These are phyloP conservation scores for Scomber scombrus DNA, from an alignment of 2,113 vertebrate genomes.

Conservation along the genomic window DNA sequence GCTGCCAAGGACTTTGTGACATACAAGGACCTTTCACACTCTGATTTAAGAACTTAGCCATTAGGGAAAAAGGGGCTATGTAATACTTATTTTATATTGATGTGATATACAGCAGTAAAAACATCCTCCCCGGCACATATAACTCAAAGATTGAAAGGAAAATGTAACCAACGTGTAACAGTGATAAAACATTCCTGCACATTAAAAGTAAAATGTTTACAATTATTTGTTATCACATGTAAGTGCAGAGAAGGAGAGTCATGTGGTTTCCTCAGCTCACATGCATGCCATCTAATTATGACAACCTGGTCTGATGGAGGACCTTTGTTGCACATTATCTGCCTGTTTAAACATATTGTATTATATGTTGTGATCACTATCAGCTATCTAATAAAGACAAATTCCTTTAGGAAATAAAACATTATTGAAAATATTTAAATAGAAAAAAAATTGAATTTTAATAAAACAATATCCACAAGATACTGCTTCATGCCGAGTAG, in stretches of 20 bases:
- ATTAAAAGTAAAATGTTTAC: neutral
- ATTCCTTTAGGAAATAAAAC: no score
- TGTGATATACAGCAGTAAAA: neutral
- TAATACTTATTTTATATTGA: conserved; percentile 8
- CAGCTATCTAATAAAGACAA: no score
- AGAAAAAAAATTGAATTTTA: neutral
- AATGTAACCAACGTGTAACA: neutral
- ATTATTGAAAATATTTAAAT: no score
- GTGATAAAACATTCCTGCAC: neutral
- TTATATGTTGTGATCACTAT: no score
- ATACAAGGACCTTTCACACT: conserved; percentile 24
- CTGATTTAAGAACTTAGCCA: conserved; percentile 7
- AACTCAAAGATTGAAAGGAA: neutral
- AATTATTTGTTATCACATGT: neutral
- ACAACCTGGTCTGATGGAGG: neutral
- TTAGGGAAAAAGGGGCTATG: conserved; percentile 21
- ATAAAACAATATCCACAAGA: neutral
- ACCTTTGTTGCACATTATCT: no score
- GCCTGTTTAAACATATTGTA: no score
- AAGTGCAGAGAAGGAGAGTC: neutral
- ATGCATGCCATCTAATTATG: no score
- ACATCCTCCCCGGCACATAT: neutral
- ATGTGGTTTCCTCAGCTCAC: no score
- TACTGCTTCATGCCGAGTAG: neutral
- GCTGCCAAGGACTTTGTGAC: conserved; percentile 48